Percentiles rank a stretch among this genome's conserved stretches.
Conservation (phyloP, 64 coral and sea anemone genomes). For the Montipora cactus region DNA sequence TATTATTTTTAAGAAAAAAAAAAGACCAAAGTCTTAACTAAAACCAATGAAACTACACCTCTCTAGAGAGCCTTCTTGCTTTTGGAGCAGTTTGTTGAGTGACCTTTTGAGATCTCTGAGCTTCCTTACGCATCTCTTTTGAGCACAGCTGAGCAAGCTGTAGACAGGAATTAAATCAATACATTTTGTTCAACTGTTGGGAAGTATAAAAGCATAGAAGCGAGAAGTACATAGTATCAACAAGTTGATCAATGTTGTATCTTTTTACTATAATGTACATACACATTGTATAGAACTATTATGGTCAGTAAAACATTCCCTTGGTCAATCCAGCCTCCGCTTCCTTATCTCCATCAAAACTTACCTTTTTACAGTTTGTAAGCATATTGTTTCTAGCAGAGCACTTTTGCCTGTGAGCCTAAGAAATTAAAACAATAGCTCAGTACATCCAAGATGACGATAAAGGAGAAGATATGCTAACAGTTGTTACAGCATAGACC, state of each 20-base stretch:
- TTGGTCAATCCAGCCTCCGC: neutral
- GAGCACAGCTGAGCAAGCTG: constrained; percentile 98
- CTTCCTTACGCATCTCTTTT: constrained; percentile 97
- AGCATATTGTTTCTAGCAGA: constrained; percentile 96
- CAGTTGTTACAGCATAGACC: too few relatives aligned
- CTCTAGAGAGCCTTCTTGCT: constrained; percentile 87
- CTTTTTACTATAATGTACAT: neutral
- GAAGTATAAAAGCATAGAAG: neutral
- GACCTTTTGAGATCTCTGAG: constrained; percentile 91
- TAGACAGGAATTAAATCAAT: neutral
- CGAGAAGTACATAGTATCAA: too few relatives aligned
- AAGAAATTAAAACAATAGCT: neutral
- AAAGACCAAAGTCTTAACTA: neutral
- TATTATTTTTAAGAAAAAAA: neutral
- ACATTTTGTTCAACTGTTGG: neutral
- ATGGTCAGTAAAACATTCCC: neutral
- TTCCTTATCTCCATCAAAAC: neutral
- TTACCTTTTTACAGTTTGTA: constrained; percentile 97
- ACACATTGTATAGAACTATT: neutral
- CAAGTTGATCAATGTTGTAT: too few relatives aligned
- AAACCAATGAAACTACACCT: constrained; percentile 46
- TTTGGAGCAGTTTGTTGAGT: constrained; percentile 89
- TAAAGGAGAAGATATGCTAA: neutral
- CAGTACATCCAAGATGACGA: neutral
- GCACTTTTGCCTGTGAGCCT: constrained; percentile 96